Evolutionary conservation across 92 coral and sea anemone genomes (phyloP), one percentile per base, ranked within the genome.

Genomic region (Anthopleura xanthogrammica): DNA sequence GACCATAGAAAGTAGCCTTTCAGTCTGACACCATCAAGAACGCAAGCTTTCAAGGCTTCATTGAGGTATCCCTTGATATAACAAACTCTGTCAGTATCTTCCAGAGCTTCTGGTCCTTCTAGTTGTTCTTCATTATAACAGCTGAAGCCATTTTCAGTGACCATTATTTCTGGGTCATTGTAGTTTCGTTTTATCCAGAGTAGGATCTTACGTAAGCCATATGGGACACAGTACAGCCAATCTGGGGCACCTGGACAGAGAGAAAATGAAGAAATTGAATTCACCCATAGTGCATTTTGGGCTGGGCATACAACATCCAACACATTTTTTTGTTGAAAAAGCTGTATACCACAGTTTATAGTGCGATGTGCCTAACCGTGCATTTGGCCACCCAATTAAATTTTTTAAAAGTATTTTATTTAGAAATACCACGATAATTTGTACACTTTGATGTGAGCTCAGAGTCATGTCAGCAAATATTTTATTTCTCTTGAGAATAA

Each of bases 1-100:
- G 98, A 91, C 98, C 98, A 95, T 12, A 89, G 89, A 64, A 95
- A 95, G 70, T 95, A 95, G n/a, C 98, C 98, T 60, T 83, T 93
- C 16, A 95, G 89, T 48, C 91, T 89, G 16, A 95, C 97, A 2
- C 92, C 92, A 79, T 95, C 98, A 6, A 89, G 81, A n/a, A 29
- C 79, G 39, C 85, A 86, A 29, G 98, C 93, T 74, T 91, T 91
- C 14, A 91, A 77, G 19, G 95, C 93, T 75, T 95, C 93, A 50
- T 95, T 91, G 22, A 95, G 83, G 64, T 93, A 95, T 52, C 90
- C 91, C 29, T 29, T 72, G 76, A 91, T 83, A 77, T 85, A 95
- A 13, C 79, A 60, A 50, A 95, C 95, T 76, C 98, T 88, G 68
- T 91, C 97, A 24, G 70, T 86, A 80, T 95, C 98, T 19, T 89